A percentile compares a stretch with the other conserved stretches of the same genome.
Evolutionary conservation across 2,113 vertebrate genomes (phyloP).

Genomic region (Edolisoma coerulescens): DNA sequence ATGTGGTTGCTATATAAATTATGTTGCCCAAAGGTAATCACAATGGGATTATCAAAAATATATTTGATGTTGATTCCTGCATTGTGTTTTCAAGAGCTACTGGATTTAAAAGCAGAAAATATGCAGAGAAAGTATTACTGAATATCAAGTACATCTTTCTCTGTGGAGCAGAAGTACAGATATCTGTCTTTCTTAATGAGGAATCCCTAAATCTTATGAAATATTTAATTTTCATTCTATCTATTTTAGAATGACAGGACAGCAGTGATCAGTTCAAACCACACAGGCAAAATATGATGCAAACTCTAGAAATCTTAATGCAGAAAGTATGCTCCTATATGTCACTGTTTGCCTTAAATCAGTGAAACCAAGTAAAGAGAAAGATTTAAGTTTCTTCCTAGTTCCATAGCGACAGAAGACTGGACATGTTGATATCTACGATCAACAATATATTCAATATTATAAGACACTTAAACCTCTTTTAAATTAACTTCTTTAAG

Average conservation of each 20-base stretch:
- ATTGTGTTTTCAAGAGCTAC: not conserved
- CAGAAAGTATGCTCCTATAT: not conserved
- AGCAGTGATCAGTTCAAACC: not conserved
- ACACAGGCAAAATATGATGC: not conserved
- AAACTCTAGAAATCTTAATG: not conserved
- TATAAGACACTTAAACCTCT: not conserved
- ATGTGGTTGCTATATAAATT: not conserved
- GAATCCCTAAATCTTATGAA: not conserved
- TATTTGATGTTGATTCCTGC: not conserved
- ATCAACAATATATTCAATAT: not conserved
- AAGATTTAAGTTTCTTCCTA: not conserved
- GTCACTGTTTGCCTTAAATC: not conserved
- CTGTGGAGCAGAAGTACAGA: not conserved
- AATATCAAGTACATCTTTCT: not conserved
- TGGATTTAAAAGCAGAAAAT: not conserved
- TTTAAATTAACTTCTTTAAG: not conserved
- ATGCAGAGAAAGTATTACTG: not conserved
- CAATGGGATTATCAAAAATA: not conserved
- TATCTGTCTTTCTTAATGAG: not conserved
- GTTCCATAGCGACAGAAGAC: not conserved
- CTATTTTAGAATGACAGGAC: not conserved
- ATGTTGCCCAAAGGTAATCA: not conserved
- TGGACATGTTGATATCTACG: not conserved
- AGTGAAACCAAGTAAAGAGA: not conserved
- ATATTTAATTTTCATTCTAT: not conserved